phyloP scores from a whole-genome alignment of 2,113 vertebrate species.

The Loxodonta africana region DNA sequence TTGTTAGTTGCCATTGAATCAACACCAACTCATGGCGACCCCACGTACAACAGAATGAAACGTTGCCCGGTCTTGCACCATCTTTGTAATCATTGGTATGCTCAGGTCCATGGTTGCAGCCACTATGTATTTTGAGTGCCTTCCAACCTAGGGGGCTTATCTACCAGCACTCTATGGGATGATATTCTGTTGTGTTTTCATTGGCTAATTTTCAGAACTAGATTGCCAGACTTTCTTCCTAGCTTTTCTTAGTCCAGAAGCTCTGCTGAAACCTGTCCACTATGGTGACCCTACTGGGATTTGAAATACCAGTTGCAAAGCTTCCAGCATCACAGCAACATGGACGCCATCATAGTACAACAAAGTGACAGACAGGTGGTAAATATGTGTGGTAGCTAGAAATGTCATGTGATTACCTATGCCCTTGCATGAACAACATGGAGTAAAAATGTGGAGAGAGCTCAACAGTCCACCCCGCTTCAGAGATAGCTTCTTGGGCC shows the following conservation, averaged over 20 bases:
- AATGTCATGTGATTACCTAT: neutral
- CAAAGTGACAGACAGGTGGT: neutral
- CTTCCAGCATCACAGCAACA: no score
- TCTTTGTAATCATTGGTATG: neutral
- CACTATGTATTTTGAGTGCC: neutral
- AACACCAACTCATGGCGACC: neutral
- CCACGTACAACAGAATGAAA: no score
- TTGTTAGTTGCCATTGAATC: neutral
- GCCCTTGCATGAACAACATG: neutral
- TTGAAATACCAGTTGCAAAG: no score
- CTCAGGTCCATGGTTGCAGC: neutral
- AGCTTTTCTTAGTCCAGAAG: neutral
- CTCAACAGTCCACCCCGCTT: rapidly evolving
- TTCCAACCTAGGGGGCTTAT: neutral
- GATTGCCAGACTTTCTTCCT: neutral
- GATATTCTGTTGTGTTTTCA: neutral
- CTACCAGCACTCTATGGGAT: neutral
- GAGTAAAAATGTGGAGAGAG: neutral
- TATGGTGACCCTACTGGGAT: no score
- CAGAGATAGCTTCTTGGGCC: neutral
- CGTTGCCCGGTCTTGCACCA: no score
- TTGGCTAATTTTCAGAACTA: neutral
- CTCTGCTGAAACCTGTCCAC: neutral
- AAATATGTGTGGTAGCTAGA: neutral
- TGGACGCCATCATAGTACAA: neutral